Evolutionary conservation across 2,113 vertebrate species (phyloP), one percentile per base, ranked within the genome.

Genomic region (Podarcis raffonei): DNA sequence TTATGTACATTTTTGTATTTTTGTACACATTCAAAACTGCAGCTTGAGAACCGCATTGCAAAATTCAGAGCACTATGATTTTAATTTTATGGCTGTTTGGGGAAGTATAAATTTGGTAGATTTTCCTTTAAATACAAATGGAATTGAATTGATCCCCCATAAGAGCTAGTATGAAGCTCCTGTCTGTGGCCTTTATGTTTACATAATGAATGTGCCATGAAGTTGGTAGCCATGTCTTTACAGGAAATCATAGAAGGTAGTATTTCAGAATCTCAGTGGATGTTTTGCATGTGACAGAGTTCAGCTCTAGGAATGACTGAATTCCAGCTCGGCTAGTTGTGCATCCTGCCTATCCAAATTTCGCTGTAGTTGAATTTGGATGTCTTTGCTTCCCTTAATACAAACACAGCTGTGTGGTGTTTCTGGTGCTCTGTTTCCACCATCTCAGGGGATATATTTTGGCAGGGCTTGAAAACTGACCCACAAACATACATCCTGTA

Each of bases 281-380:
- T 82, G 2, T 92, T 91, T 91, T 88, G 86, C 75, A 91, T 92
- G 87, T 88, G 72, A 11, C 30, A 53, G 53, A 81, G 88, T 93
- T 94, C 90, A 92, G 71, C 86, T 88, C 35, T 90, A 79, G 85
- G 78, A 90, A 77, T 93, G 76, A 42, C 89, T 92, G 90, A 94
- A 37, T 90, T 82, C 23, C 89, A 89, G 72, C 66, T 90, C 84
- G 85, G 75, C 81, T 83, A 93, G 86, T 79, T 89, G 84, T 62
- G 18, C 89, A 88, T 95, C 92, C 88, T 93, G 74, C 85, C 91
- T 91, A 94, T 92, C 93, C 88, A 94, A 93, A 92, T 94, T 93
- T 94, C 93, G 92, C 89, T 94, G n/a, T 77, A 94, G 93, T 94
- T 94, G 93, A 62, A 93, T 88, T 91, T 94, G 95, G 93, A 95